Percentiles rank a stretch among this genome's conserved stretches.
These are phyloP conservation scores for Tachycineta bicolor DNA, from an alignment of 2,113 vertebrate genomes.

Conservation along the genomic window DNA sequence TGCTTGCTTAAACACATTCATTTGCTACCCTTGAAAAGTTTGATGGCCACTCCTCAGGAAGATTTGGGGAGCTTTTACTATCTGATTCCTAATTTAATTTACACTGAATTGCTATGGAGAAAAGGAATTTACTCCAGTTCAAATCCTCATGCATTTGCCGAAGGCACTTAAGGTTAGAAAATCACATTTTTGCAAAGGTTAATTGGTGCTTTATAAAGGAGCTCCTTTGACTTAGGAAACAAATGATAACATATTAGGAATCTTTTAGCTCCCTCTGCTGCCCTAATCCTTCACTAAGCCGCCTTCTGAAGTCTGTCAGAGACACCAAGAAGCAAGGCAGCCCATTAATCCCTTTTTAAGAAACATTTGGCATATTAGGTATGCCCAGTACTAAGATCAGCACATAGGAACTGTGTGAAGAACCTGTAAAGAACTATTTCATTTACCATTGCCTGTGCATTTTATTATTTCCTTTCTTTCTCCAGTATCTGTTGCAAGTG, in stretches of 20 bases:
- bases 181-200: constrained; percentile 10
- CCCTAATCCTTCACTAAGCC: constrained; percentile 26
- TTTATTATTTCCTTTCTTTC: neutral
- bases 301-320: neutral
- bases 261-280: constrained; percentile 73
- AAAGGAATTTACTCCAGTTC: neutral
- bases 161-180: neutral
- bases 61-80: neutral
- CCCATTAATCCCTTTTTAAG: neutral
- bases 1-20: neutral
- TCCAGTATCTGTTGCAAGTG: neutral
- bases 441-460: neutral
- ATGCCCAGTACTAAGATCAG: neutral
- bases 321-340: neutral
- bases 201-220: constrained; percentile 20
- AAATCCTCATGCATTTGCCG: neutral
- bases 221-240: constrained; percentile 4
- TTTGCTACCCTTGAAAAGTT: neutral
- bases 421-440: neutral
- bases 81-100: neutral
- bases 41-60: neutral
- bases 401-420: neutral
- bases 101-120: neutral
- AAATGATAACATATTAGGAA: constrained; percentile 53
- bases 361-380: neutral